A percentile compares a stretch with the other conserved stretches of the same genome.
phyloP scores from a whole-genome alignment of 2,888 invertebrate species.

The Cerastoderma edule region DNA sequence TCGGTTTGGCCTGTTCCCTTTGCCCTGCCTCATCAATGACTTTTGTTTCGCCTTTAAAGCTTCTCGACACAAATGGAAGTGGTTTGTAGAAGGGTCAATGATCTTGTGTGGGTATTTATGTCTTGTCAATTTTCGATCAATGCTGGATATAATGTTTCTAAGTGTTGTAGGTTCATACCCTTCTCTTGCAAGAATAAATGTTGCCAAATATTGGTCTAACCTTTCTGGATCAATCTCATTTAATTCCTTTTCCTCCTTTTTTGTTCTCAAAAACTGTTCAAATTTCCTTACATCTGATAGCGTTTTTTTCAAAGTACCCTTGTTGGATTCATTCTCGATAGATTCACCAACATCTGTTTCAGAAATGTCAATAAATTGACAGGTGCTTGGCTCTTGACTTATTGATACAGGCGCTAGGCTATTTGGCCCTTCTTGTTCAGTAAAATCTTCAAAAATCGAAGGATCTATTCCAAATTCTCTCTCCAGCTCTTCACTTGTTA shows the following conservation, averaged over 20 bases:
- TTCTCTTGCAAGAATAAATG: too few species aligned
- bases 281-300: not conserved
- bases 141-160: not conserved
- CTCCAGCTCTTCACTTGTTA: too few species aligned
- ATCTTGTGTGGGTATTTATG: constrained; percentile 3
- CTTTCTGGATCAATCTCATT: not conserved
- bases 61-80: not conserved
- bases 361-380: not conserved
- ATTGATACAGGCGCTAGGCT: too few species aligned
- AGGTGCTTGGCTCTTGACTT: too few species aligned
- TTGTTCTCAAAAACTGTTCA: not conserved
- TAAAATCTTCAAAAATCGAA: too few species aligned
- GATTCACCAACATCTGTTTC: not conserved
- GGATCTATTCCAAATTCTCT: too few species aligned
- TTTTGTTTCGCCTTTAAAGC: not conserved
- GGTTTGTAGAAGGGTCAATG: not conserved
- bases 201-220: too few species aligned
- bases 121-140: not conserved
- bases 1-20: constrained; percentile 5
- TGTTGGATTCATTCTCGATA: not conserved
- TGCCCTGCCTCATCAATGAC: not conserved
- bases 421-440: too few species aligned
- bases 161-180: too few species aligned
- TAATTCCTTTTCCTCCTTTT: not conserved
- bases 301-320: not conserved